Conservation (phyloP, 2,888 invertebrate species). For the Tiliacea citrago region DNA sequence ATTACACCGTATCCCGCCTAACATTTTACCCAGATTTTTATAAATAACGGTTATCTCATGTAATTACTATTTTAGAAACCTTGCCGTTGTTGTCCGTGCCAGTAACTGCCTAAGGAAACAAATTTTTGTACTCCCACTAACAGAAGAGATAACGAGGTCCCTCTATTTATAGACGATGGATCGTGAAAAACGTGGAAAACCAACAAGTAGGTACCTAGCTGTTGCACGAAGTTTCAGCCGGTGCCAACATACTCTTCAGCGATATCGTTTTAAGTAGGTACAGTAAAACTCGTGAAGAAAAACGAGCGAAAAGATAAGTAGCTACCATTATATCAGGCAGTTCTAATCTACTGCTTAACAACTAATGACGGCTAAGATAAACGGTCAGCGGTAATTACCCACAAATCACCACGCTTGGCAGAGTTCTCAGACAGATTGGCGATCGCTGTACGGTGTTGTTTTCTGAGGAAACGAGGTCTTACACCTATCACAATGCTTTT, state of each 20-base stretch:
- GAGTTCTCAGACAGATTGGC: conserved; percentile 25
- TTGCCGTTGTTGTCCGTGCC: conserved; percentile 13
- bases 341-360: conserved; percentile 23
- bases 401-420: conserved; percentile 29
- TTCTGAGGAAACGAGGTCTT: neutral
- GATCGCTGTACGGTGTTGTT: neutral
- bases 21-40: neutral
- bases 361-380: conserved; percentile 13
- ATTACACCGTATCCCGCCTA: neutral
- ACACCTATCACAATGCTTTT: neutral
- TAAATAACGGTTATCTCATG: neutral
- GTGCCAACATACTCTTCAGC: conserved; percentile 29
- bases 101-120: conserved; percentile 22
- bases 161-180: conserved; percentile 22
- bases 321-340: conserved; percentile 17
- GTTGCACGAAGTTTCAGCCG: conserved; percentile 17
- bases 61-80: neutral
- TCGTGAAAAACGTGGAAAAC: conserved; percentile 32
- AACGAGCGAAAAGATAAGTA: conserved; percentile 24
- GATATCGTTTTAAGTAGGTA: conserved; percentile 17
- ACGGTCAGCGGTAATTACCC: neutral
- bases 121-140: conserved; percentile 29
- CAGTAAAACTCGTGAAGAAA: neutral
- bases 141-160: conserved; percentile 26
- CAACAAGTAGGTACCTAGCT: conserved; percentile 32